phyloP scores from a whole-genome alignment of 2,888 invertebrate genomes.

The Volucella bombylans region DNA sequence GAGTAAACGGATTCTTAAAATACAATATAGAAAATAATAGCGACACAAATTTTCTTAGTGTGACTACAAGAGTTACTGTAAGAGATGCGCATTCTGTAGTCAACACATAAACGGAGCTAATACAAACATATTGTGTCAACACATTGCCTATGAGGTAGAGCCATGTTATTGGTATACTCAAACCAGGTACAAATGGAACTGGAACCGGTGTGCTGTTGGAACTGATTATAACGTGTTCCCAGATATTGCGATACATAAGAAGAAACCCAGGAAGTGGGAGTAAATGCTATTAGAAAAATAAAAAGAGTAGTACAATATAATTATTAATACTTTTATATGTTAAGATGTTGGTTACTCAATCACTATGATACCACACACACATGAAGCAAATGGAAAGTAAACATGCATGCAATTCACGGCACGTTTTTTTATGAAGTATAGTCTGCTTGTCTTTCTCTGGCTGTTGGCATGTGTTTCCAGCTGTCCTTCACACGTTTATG shows the following conservation, averaged over 20 bases:
- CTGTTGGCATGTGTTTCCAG: too few species aligned
- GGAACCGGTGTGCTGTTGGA: constrained; percentile 85
- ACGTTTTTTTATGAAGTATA: too few species aligned
- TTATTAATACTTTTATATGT: background rate
- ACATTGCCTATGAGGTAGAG: constrained; percentile 91
- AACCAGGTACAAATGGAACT: constrained; percentile 83
- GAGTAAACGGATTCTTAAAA: constrained; percentile 96
- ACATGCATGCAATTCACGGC: too few species aligned
- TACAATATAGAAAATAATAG: constrained; percentile 96
- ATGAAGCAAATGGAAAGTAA: too few species aligned
- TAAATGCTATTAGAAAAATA: constrained; percentile 86
- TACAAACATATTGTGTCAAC: constrained; percentile 95
- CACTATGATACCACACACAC: background rate
- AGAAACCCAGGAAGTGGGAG: constrained; percentile 95
- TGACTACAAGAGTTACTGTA: constrained; percentile 97
- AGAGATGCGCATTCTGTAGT: constrained; percentile 97
- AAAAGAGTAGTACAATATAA: background rate
- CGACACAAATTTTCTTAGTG: constrained; percentile 96
- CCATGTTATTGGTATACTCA: constrained; percentile 89
- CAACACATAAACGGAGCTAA: constrained; percentile 95
- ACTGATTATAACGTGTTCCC: constrained; percentile 89
- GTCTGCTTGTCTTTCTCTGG: too few species aligned
- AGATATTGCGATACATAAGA: constrained; percentile 89
- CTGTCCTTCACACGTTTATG: too few species aligned
- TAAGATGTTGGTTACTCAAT: too few species aligned